phyloP scores from a whole-genome alignment of 2,888 invertebrate genomes.

The Drepanosiphum platanoidis region DNA sequence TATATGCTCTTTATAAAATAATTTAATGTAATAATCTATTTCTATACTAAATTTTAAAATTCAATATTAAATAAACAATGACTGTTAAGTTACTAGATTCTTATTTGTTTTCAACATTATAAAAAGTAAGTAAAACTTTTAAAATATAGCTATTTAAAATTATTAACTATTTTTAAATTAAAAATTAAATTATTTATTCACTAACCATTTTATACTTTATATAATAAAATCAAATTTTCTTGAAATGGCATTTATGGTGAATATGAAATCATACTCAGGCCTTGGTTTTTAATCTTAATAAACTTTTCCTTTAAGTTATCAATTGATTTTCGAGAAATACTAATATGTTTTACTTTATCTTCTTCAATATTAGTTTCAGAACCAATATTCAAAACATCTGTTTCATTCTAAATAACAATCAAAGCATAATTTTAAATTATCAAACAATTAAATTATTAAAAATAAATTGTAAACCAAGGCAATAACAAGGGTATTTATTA shows the following conservation, averaged over 20 bases:
- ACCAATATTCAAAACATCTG: neutral
- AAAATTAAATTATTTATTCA: no score
- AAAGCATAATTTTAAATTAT: neutral
- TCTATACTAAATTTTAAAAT: no score
- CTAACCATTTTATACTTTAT: no score
- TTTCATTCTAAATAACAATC: neutral
- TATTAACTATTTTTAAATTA: no score
- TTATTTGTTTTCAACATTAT: no score
- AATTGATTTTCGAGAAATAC: slow-evolving; percentile 56
- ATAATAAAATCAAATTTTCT: neutral
- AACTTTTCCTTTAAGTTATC: slow-evolving; percentile 51
- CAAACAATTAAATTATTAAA: neutral
- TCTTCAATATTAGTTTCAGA: neutral
- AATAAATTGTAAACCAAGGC: no score
- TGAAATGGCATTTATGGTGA: slow-evolving; percentile 44
- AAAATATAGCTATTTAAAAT: no score
- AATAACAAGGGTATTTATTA: neutral
- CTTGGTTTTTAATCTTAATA: slow-evolving; percentile 37
- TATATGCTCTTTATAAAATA: no score
- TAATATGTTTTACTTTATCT: slow-evolving; percentile 45
- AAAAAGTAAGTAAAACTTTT: no score
- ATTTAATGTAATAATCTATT: no score
- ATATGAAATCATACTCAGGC: slow-evolving; percentile 51
- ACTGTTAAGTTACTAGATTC: no score
- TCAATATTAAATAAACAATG: no score